Base-by-base conservation (phyloP, 2,797 vertebrate genomes). In the Melanogrammus aeglefinus region DNA sequence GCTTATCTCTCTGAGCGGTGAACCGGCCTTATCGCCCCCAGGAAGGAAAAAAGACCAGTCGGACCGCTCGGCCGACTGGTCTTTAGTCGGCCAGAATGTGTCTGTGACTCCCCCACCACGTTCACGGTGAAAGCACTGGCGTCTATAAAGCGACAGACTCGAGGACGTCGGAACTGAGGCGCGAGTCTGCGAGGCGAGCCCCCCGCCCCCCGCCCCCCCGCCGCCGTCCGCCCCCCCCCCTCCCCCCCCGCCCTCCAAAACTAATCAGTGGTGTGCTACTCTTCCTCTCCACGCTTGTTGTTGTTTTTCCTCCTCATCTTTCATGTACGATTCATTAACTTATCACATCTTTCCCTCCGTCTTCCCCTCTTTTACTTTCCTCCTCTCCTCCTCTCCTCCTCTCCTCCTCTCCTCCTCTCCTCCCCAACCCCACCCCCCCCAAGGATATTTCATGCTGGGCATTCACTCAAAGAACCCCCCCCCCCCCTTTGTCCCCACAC, bases 301-400 rank as follows among this genome's bases (percentile, higher is more conserved):
- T 33, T 88, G 88, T 85, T 77, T 77, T 41, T 41, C 57, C 77
- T 36, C 27, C 38, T 77, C 76, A 91, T 91, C 89, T 90, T 86
- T 91, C 89, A 88, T 91, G 80, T 85, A 78, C 83, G 84, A 82
- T 73, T 90, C 90, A 92, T 92, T 92, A 90, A 86, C 86, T 88
- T 90, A 87, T 86, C 86, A 88, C 85, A 51, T 85, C 79, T 77
- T 29, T 76, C 38, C 73, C 75, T 47, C 76, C 74, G n/a, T 76
- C 44, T 4, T 51, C 35, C 36, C 9, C 38, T 74, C 69, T 78
- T 38, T 33, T 36, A 76, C 76, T 16, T 71, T 39, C 80, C 36
- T 78, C 73, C 78, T 39, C 1, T 21, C 72, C 38, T 27, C 27
- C n/a, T 76, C 44, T 4, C 44, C 35, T 29, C 9, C 38, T 74